Conservation (phyloP, 1,140 invertebrate species). For the Drosophila kohkoa region DNA sequence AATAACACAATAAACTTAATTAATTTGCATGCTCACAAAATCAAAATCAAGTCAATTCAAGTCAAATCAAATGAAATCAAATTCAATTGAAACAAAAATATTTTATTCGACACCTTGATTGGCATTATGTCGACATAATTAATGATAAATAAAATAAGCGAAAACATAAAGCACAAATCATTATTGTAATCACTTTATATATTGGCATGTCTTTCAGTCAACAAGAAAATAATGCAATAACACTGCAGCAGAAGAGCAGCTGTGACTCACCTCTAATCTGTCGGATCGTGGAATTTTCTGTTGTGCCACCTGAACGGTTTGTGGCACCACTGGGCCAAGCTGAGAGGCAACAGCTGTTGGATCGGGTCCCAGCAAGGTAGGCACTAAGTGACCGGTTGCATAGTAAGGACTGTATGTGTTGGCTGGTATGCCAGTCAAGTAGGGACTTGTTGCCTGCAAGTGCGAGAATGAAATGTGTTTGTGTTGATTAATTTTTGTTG, state of each 20-base stretch:
- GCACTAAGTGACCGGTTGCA: conserved; percentile 94
- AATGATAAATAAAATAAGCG: conserved; percentile 42
- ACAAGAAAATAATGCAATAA: conserved; percentile 27
- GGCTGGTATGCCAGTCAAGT: conserved; percentile 93
- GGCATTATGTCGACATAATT: conserved; percentile 26
- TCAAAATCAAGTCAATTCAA: conserved; percentile 34
- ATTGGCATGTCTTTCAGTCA: conserved; percentile 42
- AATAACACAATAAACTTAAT: conserved; percentile 50
- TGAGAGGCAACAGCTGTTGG: conserved; percentile 91
- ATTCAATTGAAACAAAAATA: conserved; percentile 28
- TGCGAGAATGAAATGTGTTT: conserved; percentile 4
- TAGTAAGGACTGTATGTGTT: conserved; percentile 95
- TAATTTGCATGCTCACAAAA: conserved; percentile 49
- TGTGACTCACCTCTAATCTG: conserved; percentile 95
- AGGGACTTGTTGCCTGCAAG: conserved; percentile 93
- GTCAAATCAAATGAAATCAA: conserved; percentile 5
- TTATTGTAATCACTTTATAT: conserved; percentile 31
- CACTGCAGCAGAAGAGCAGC: background rate
- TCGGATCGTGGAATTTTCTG: conserved; percentile 97
- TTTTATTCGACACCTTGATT: conserved; percentile 38
- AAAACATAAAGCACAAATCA: conserved; percentile 39
- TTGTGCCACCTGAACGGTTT: conserved; percentile 92
- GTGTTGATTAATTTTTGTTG: background rate
- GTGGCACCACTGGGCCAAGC: conserved; percentile 91
- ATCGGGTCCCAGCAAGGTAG: conserved; percentile 93